Conservation (phyloP, 2,797 vertebrate genomes). For the Onychomys torridus region DNA sequence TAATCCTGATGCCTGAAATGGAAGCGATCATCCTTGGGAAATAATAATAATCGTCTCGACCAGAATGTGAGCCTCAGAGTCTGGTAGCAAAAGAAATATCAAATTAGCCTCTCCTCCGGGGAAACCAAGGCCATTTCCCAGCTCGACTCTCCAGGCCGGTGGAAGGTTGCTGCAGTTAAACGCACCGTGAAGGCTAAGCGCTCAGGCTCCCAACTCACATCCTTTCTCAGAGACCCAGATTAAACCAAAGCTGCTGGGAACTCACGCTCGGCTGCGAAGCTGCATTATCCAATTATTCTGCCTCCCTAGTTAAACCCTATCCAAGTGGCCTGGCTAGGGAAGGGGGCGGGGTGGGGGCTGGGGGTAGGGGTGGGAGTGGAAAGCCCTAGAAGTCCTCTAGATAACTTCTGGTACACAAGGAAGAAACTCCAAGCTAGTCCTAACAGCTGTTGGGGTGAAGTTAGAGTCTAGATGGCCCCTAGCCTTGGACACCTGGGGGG, state of each 20-base stretch:
- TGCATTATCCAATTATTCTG: constrained; percentile 52
- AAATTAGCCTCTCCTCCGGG: not conserved
- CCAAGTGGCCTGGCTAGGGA: not conserved
- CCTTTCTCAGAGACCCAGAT: not conserved
- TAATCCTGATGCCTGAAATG: not conserved
- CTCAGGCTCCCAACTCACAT: not conserved
- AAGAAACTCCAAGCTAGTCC: not conserved
- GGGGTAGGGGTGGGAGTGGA: not conserved
- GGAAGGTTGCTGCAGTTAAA: not conserved
- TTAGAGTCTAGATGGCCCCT: not conserved
- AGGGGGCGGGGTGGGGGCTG: too few relatives aligned
- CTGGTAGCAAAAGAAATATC: constrained; percentile 35
- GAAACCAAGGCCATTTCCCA: constrained; percentile 42
- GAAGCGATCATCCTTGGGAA: not conserved
- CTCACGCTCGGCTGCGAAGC: not conserved
- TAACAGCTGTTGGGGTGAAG: constrained; percentile 47
- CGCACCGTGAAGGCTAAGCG: not conserved
- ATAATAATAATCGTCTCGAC: rapidly evolving
- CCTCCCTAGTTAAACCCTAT: constrained; percentile 44
- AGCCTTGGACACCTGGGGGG: not conserved
- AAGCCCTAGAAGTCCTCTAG: not conserved
- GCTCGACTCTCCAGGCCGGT: not conserved
- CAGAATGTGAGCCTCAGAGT: not conserved
- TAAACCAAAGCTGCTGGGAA: not conserved
- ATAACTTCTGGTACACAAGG: not conserved